Conservation (phyloP, 2,113 vertebrate genomes). For the Mormyrus iriodes region DNA sequence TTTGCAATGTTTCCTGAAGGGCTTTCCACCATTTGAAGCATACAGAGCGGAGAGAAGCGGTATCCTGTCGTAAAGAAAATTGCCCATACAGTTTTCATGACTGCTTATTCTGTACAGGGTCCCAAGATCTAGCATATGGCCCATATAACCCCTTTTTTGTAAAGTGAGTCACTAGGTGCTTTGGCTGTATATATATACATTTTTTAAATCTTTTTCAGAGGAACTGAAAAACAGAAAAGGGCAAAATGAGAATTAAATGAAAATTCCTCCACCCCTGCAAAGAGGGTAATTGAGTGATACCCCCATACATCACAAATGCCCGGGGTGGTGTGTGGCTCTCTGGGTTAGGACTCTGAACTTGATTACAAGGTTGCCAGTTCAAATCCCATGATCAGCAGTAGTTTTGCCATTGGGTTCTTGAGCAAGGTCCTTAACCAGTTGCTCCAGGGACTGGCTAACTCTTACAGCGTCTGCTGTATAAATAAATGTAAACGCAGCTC, state of each 20-base stretch:
- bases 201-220: neutral
- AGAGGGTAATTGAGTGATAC: neutral
- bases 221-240: neutral
- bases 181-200: neutral
- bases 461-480: neutral
- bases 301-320: neutral
- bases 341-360: neutral
- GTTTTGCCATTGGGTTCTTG: neutral
- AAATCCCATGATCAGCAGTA: neutral
- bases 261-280: neutral
- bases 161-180: neutral
- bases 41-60: neutral
- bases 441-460: neutral
- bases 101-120: neutral
- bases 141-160: neutral
- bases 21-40: neutral
- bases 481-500: neutral
- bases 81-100: neutral
- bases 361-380: neutral
- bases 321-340: neutral
- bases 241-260: neutral
- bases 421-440: neutral
- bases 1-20: neutral
- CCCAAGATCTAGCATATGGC: neutral
- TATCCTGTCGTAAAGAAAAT: neutral